Evolutionary conservation across 2,113 vertebrate genomes (phyloP).

Genomic region (Protomyctophum bolini): DNA sequence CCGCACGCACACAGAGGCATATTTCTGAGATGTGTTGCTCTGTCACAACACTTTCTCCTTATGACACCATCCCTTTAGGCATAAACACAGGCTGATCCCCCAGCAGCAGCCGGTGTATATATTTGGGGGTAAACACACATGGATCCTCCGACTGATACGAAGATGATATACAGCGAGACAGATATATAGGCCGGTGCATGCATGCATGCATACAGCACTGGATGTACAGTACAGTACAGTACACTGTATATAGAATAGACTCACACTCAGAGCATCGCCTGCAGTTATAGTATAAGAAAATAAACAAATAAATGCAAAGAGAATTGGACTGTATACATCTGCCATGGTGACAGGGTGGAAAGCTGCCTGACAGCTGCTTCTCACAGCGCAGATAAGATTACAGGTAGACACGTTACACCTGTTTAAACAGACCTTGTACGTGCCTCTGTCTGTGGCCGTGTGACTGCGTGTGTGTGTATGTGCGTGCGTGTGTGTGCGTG

Average conservation of each 20-base stretch:
- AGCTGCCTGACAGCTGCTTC: conserved; percentile 71
- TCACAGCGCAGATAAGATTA: conserved; percentile 70
- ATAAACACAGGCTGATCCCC: conserved; percentile 59
- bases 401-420: conserved; percentile 67
- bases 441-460: conserved; percentile 12
- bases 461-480: conserved; percentile 10
- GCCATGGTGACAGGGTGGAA: conserved; percentile 37
- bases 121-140: conserved; percentile 67
- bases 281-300: no score
- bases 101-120: conserved; percentile 40
- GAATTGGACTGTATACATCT: conserved; percentile 34
- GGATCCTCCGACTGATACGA: conserved; percentile 41
- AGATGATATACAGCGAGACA: conserved; percentile 43
- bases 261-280: neutral
- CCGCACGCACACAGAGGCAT: neutral
- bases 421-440: conserved; percentile 57
- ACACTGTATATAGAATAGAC: no score
- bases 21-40: conserved; percentile 31
- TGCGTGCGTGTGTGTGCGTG: neutral
- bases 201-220: neutral
- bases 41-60: conserved; percentile 55
- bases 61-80: conserved; percentile 61
- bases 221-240: neutral
- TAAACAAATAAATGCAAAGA: neutral
- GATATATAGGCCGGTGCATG: conserved; percentile 26